Base-by-base conservation (phyloP, 2,797 vertebrate species). In the Anableps anableps region DNA sequence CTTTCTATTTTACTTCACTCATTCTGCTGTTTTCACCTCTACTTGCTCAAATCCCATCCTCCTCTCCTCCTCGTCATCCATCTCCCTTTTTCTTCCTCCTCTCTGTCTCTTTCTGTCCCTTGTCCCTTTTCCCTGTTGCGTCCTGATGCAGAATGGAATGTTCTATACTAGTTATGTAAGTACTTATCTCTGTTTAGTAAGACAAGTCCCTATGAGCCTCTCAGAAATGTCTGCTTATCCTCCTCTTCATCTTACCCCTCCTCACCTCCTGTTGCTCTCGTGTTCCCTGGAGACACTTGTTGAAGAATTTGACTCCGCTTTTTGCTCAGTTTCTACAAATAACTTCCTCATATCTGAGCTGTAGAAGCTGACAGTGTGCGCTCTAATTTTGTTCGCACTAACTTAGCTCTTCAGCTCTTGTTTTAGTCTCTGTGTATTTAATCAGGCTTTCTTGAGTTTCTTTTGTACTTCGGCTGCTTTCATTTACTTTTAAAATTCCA, bases 81-180 rank as follows among this genome's bases (percentile, higher is more conserved):
- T 19, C 4, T 62, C 72, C 17, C 60, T 34, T 34, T 72, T 8
- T 55, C 48, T 78, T 13, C 41, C 34, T 34, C 41, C 36, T 79
- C 77, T 82, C 53, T 74, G 13, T 88, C 77, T 62, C 21, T 85
- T 74, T 80, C 66, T 82, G 82, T 90, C 83, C 66, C 79, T 80
- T 83, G 82, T 90, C 84, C 71, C 79, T 80, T 85, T 81, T 89
- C 86, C 90, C 81, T 77, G 87, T 94, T 90, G 90, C 91, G 80
- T 93, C 89, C 90, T 92, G 89, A 94, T 95, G 95, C 96, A 97
- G 96, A 97, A 97, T 96, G 97, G 97, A 96, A 96, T 97, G 93
- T 96, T 96, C 95, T 98, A 97, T 96, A 94, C 96, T 95, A 96
- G 95, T 96, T 98, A 97, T 96, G 97, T 97, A 97, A 98, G 97